Evolutionary conservation across 2,113 vertebrate genomes (phyloP).

Genomic region (Prolemur simus): DNA sequence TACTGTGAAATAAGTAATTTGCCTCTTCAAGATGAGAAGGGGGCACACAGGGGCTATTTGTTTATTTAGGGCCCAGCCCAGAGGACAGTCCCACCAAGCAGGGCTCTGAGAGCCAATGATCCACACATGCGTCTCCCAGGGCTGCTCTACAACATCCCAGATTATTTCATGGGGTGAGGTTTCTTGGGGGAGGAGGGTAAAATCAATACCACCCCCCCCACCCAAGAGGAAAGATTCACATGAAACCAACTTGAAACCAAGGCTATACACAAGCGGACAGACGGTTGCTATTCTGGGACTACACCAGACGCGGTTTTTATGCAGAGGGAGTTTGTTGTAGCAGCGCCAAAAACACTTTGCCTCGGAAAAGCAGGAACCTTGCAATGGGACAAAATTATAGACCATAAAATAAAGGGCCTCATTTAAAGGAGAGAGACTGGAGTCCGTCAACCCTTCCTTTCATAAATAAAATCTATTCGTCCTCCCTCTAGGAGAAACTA

Average conservation of each 20-base stretch:
- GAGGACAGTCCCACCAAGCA: not conserved
- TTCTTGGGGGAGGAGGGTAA: no score
- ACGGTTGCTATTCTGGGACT: not conserved
- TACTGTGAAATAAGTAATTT: constrained; percentile 22
- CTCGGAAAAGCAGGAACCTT: not conserved
- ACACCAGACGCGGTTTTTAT: not conserved
- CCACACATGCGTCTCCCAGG: fast-evolving
- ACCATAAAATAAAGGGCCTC: not conserved
- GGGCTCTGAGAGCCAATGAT: not conserved
- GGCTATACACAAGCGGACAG: not conserved
- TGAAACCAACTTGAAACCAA: not conserved
- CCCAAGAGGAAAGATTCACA: not conserved
- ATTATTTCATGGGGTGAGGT: not conserved
- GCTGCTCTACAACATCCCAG: not conserved
- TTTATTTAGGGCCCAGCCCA: not conserved
- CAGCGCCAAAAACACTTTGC: not conserved
- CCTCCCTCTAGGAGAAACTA: not conserved
- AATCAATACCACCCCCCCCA: not conserved
- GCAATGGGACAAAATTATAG: not conserved
- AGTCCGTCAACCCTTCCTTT: not conserved
- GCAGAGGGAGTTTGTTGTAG: not conserved
- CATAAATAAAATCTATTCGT: not conserved
- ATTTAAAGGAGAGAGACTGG: not conserved
- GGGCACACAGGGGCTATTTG: not conserved
- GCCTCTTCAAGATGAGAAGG: not conserved